phyloP scores from a whole-genome alignment of 2,888 invertebrate genomes.

The Torymus auratus region DNA sequence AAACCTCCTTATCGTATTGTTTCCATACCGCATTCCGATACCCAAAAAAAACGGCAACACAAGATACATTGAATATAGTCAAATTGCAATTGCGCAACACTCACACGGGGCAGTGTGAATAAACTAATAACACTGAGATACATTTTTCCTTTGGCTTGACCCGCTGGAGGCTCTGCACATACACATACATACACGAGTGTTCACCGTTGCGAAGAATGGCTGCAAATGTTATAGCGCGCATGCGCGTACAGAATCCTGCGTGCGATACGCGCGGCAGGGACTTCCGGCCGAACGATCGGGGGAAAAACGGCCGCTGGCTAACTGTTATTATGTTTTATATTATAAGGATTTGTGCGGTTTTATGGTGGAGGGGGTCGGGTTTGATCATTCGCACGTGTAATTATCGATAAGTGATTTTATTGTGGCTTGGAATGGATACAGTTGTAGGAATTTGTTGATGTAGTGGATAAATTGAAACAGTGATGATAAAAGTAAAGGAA shows the following conservation, averaged over 20 bases:
- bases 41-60: too few relatives aligned
- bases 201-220: slow-evolving; percentile 30
- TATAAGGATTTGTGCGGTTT: slow-evolving; percentile 9
- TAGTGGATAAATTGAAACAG: too few relatives aligned
- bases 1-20: too few relatives aligned
- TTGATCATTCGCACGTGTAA: too few relatives aligned
- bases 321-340: slow-evolving; percentile 10
- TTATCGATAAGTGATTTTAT: too few relatives aligned
- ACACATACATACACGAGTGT: background rate
- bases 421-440: too few relatives aligned
- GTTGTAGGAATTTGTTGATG: too few relatives aligned
- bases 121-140: slow-evolving; percentile 6
- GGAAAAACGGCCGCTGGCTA: slow-evolving; percentile 25
- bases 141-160: background rate
- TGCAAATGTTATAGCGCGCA: slow-evolving; percentile 11
- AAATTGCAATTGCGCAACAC: background rate
- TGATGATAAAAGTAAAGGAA: too few relatives aligned
- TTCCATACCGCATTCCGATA: too few relatives aligned
- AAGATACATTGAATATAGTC: too few relatives aligned
- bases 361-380: too few relatives aligned
- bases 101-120: background rate
- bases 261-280: slow-evolving; percentile 31
- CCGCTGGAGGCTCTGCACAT: too few relatives aligned
- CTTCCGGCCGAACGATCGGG: slow-evolving; percentile 32
- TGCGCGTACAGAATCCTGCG: background rate